Evolutionary conservation across 2,888 invertebrate genomes (phyloP).

Genomic region (Plagodis pulveraria): DNA sequence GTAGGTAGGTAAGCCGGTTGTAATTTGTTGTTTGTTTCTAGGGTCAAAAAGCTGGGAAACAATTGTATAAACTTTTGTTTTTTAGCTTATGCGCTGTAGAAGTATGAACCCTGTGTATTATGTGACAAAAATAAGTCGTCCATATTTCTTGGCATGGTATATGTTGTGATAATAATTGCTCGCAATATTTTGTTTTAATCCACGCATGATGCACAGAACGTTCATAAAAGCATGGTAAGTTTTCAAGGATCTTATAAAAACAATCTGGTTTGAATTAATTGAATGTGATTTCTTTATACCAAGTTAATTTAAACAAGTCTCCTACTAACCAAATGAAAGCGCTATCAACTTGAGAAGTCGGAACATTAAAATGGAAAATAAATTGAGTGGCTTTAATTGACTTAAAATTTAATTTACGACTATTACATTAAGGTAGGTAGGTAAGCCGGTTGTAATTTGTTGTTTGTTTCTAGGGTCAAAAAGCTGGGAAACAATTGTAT

Average conservation of each 20-base stretch:
- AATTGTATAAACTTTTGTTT: too few species aligned
- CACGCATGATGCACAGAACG: constrained; percentile 38
- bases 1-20: background rate
- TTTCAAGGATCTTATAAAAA: constrained; percentile 16
- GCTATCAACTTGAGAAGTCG: constrained; percentile 9
- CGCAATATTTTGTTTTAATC: constrained; percentile 31
- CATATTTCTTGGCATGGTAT: too few species aligned
- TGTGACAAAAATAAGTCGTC: too few species aligned
- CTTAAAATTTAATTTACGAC: background rate
- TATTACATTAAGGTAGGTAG: background rate
- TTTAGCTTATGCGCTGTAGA: too few species aligned
- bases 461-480: too few species aligned
- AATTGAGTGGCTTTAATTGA: background rate
- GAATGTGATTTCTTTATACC: constrained; percentile 29
- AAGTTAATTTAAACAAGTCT: constrained; percentile 26
- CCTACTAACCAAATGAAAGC: constrained; percentile 16
- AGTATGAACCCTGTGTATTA: too few species aligned
- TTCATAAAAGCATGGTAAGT: constrained; percentile 18
- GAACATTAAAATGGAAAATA: constrained; percentile 5
- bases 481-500: too few species aligned
- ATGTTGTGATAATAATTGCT: too few species aligned
- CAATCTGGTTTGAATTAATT: constrained; percentile 26
- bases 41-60: too few species aligned
- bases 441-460: background rate
- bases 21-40: too few species aligned